Evolutionary conservation across 2,888 invertebrate species (phyloP).

Genomic region (Tetanocera ferruginea): DNA sequence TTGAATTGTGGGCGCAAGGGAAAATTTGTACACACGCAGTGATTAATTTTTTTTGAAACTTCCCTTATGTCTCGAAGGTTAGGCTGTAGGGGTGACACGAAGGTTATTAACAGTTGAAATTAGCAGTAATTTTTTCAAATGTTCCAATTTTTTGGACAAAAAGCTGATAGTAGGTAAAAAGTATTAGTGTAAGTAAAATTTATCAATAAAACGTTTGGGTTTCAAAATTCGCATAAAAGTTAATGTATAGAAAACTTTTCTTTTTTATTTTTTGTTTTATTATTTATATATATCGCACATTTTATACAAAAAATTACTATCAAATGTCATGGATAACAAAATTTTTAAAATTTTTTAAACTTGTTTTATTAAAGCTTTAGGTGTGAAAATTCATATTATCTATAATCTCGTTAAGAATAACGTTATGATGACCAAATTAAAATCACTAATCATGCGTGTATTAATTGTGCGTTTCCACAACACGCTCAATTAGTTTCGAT

Average conservation of each 20-base stretch:
- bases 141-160: too few species aligned
- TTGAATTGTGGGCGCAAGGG: too few species aligned
- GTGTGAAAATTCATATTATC: background rate
- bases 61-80: background rate
- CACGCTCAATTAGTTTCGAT: conserved; percentile 42
- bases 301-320: too few species aligned
- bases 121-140: background rate
- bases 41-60: background rate
- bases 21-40: too few species aligned
- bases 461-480: conserved; percentile 34
- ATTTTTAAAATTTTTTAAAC: too few species aligned
- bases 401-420: background rate
- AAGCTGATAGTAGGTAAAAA: too few species aligned
- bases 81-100: background rate
- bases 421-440: background rate
- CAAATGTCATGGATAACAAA: too few species aligned
- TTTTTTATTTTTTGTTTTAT: background rate
- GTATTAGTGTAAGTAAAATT: too few species aligned
- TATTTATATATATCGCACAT: background rate
- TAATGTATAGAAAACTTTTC: too few species aligned
- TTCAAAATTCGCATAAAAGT: too few species aligned
- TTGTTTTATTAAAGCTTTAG: too few species aligned
- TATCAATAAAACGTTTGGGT: too few species aligned
- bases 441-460: conserved; percentile 40
- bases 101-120: background rate